These are phyloP conservation scores for Apamea monoglypha DNA, from an alignment of 2,888 invertebrate genomes.

Conservation along the genomic window DNA sequence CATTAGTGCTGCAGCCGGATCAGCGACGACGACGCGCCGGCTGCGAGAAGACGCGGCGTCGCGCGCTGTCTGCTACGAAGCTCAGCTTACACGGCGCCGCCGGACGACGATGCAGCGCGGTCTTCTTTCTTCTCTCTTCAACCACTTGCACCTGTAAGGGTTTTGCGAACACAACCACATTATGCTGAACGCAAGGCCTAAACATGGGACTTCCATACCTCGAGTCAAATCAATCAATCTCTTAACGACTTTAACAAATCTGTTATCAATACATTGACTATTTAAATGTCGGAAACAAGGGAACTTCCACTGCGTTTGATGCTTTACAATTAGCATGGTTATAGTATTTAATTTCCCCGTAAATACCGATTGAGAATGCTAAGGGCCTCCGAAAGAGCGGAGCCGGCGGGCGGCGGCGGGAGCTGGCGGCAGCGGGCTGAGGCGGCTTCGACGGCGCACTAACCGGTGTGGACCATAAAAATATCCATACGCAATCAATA, in stretches of 20 bases:
- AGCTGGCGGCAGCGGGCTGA: conserved; percentile 80
- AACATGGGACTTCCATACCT: conserved; percentile 84
- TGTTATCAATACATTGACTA: conserved; percentile 67
- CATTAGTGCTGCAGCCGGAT: conserved; percentile 68
- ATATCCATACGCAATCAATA: conserved; percentile 91
- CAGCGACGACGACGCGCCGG: conserved; percentile 59
- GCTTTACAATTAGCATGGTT: conserved; percentile 85
- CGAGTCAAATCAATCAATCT: conserved; percentile 85
- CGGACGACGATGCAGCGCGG: conserved; percentile 63
- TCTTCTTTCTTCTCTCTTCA: conserved; percentile 80
- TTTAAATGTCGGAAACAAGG: conserved; percentile 72
- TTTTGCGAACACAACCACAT: conserved; percentile 90
- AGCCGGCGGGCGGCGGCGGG: conserved; percentile 83
- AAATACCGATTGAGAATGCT: conserved; percentile 90
- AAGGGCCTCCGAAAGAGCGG: conserved; percentile 88
- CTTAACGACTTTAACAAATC: conserved; percentile 81
- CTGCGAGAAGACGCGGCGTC: conserved; percentile 65
- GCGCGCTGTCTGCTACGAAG: conserved; percentile 66
- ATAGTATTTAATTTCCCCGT: conserved; percentile 89
- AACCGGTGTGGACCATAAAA: conserved; percentile 90
- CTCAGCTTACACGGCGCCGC: conserved; percentile 64
- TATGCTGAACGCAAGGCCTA: conserved; percentile 89
- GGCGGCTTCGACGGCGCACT: conserved; percentile 87
- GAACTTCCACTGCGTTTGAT: conserved; percentile 78
- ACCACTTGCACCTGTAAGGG: conserved; percentile 89